Evolutionary conservation across 2,888 invertebrate species (phyloP).

Genomic region (Lordiphosa andalusiaca): DNA sequence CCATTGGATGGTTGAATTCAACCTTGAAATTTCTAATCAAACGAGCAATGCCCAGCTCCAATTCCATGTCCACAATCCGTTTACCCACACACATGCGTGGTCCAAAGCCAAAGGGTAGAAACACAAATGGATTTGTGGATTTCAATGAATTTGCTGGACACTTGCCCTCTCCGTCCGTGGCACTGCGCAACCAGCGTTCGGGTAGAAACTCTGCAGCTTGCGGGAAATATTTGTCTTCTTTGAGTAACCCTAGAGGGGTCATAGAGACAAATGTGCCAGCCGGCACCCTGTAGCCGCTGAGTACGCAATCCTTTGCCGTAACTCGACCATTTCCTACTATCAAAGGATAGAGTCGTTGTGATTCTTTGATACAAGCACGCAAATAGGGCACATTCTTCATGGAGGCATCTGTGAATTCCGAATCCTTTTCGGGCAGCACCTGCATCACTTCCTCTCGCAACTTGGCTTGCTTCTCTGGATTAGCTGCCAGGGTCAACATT

Average conservation of each 20-base stretch:
- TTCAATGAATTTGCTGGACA: conserved; percentile 19
- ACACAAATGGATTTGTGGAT: conserved; percentile 81
- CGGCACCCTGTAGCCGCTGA: conserved; percentile 84
- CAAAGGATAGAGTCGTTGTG: conserved; percentile 83
- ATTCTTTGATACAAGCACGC: conserved; percentile 87
- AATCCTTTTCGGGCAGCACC: conserved; percentile 78
- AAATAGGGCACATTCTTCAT: conserved; percentile 83
- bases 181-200: conserved; percentile 85
- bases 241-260: conserved; percentile 83
- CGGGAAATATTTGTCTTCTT: conserved; percentile 84
- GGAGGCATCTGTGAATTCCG: conserved; percentile 78
- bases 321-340: conserved; percentile 15
- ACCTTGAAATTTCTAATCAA: conserved; percentile 72
- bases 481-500: conserved; percentile 83
- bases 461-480: conserved; percentile 84
- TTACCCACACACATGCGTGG: conserved; percentile 86
- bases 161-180: conserved; percentile 26
- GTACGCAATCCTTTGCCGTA: conserved; percentile 81
- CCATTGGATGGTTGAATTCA: conserved; percentile 64
- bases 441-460: conserved; percentile 83
- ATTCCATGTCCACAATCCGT: conserved; percentile 87
- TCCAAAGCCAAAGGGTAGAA: conserved; percentile 86
- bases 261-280: conserved; percentile 85
- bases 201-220: conserved; percentile 84
- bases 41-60: conserved; percentile 82